Base-by-base conservation (phyloP, 2,888 invertebrate species). In the Drosophila suboccidentalis region DNA sequence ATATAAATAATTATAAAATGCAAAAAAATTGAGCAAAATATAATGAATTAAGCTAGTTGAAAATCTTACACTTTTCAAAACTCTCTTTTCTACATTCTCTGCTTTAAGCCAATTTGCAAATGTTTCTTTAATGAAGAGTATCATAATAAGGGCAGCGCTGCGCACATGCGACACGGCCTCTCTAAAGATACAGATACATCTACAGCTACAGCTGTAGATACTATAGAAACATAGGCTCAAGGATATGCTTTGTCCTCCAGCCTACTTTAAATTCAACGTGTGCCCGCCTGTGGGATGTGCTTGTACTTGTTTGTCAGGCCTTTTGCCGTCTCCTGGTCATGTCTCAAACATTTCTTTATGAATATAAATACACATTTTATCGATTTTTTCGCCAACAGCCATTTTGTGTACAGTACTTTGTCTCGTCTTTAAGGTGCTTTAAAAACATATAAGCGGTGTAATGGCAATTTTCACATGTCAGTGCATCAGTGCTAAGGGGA, bases 251-350 rank as follows among this genome's bases (percentile, higher is more conserved):
- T 11, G 43, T 11, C 11, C 15, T 53, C 32, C 26, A 17, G 49
- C 62, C 87, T 88, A 79, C 90, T 90, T 90, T 89, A 89, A 89
- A 89, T 89, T 87, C 85, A 82, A 78, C 70, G 79, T 80, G 73
- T 78, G 82, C 59, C 54, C 49, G 32, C 13, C 50, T 43, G 38
- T 66, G 44, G 60, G 44, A 15, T 53, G 47, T 41, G 46, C n/a
- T 39, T 49, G 36, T 49, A 54, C 53, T 70, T 63, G 72, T 78
- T 78, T 80, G 71, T 70, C 73, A 74, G 78, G 51, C 65, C 46
- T 51, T 51, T 26, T 22, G 49, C 54, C 6, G 11, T n/a, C 15
- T 15, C 26, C 29, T 38, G 62, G 36, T 38, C 75, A 32, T 61
- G 79, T 79, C 78, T 70, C 46, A 72, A 63, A 10, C 13, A 68